Conservation (phyloP, 1,140 invertebrate species). For the Drosophila kurseongensis region DNA sequence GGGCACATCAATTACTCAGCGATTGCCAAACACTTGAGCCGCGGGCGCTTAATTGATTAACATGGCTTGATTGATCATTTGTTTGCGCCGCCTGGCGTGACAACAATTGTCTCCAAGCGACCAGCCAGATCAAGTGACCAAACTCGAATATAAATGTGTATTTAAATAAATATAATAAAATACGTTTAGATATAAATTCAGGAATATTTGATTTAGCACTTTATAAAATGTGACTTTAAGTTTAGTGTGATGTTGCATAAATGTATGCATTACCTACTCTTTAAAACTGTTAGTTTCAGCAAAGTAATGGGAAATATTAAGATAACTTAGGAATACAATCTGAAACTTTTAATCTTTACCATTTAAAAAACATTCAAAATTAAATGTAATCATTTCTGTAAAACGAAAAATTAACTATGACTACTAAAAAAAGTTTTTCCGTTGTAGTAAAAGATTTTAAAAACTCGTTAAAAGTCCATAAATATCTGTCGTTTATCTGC, state of each 20-base stretch:
- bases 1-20: slow-evolving; percentile 76
- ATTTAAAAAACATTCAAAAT: too few species aligned
- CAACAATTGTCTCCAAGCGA: slow-evolving; percentile 69
- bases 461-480: neutral
- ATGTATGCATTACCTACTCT: too few species aligned
- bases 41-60: slow-evolving; percentile 64
- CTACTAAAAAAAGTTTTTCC: too few species aligned
- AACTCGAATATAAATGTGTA: slow-evolving; percentile 13
- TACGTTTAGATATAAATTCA: neutral
- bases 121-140: slow-evolving; percentile 45
- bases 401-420: too few species aligned
- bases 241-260: too few species aligned
- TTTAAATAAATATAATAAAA: slow-evolving; percentile 18
- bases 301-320: neutral
- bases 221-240: neutral
- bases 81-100: slow-evolving; percentile 67
- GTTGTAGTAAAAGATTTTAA: neutral
- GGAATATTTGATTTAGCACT: neutral
- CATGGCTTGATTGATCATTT: slow-evolving; percentile 79
- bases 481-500: too few species aligned
- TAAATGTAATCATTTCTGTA: too few species aligned
- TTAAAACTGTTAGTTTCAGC: neutral
- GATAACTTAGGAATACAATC: neutral
- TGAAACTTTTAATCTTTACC: too few species aligned
- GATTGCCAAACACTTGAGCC: slow-evolving; percentile 80